Conservation (phyloP, 2,888 invertebrate genomes). For the Theodoxus fluviatilis region DNA sequence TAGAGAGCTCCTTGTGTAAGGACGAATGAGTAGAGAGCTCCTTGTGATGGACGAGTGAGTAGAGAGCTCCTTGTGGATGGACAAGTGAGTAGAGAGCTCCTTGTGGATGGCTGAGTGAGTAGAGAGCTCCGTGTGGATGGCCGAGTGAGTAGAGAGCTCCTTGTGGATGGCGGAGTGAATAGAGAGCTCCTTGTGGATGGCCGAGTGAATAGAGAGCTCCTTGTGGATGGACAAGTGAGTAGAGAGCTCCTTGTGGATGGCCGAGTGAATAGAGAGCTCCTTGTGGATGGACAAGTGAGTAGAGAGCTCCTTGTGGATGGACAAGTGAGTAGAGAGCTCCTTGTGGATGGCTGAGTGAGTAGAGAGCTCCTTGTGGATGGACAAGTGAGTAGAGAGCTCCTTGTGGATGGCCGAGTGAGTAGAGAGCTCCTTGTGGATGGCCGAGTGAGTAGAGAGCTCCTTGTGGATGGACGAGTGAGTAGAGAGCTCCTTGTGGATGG, state of each 20-base stretch:
- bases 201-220: background rate
- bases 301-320: background rate
- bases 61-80: slow-evolving; percentile 79
- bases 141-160: too few species aligned
- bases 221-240: too few species aligned
- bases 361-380: background rate
- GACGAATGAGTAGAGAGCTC: background rate
- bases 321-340: too few species aligned
- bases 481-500: background rate
- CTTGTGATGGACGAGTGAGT: too few species aligned
- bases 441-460: slow-evolving; percentile 32
- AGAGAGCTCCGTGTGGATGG: background rate
- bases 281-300: background rate
- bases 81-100: slow-evolving; percentile 31
- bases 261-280: slow-evolving; percentile 31
- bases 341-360: slow-evolving; percentile 73
- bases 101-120: background rate
- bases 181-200: background rate
- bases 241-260: slow-evolving; percentile 79
- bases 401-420: too few species aligned
- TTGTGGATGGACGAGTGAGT: background rate
- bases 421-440: slow-evolving; percentile 79
- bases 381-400: background rate
- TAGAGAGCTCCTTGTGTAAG: background rate
- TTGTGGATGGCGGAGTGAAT: slow-evolving; percentile 73